Percentiles rank a stretch among this genome's conserved stretches.
Evolutionary conservation across 2,113 vertebrate species (phyloP).

Genomic region (Eurystomus gularis): DNA sequence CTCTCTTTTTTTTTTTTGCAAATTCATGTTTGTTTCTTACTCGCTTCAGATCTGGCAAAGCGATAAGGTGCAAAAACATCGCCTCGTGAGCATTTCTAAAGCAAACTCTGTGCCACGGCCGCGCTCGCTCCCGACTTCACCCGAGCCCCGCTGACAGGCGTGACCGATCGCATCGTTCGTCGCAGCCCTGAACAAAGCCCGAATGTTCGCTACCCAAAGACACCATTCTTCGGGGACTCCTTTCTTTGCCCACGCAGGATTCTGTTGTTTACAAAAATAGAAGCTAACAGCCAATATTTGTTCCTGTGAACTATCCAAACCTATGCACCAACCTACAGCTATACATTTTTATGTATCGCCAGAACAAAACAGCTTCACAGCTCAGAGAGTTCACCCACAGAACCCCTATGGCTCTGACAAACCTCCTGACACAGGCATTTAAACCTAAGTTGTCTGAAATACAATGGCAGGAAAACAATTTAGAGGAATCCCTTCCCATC

Average conservation of each 20-base stretch:
- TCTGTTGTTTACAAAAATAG: slow-evolving; percentile 12
- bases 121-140: not conserved
- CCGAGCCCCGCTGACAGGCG: not conserved
- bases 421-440: not conserved
- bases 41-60: not conserved
- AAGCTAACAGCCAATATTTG: slow-evolving; percentile 7
- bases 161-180: slow-evolving; percentile 28
- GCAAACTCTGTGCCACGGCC: not conserved
- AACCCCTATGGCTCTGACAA: not conserved
- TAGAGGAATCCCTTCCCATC: not conserved
- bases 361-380: not conserved
- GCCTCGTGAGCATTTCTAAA: not conserved
- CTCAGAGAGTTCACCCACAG: fast-evolving
- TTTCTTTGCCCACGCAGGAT: slow-evolving; percentile 46
- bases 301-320: not conserved
- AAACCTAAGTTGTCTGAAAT: not conserved
- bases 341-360: not conserved
- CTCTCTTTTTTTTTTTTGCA: not conserved
- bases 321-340: not conserved
- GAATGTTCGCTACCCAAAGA: slow-evolving; percentile 60
- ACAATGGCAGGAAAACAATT: slow-evolving; percentile 22
- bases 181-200: slow-evolving; percentile 63
- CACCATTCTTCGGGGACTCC: slow-evolving; percentile 35
- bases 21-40: not conserved
- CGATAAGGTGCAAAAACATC: not conserved